Evolutionary conservation across 1,140 invertebrate genomes (phyloP).

Genomic region (Drosophila triauraria): DNA sequence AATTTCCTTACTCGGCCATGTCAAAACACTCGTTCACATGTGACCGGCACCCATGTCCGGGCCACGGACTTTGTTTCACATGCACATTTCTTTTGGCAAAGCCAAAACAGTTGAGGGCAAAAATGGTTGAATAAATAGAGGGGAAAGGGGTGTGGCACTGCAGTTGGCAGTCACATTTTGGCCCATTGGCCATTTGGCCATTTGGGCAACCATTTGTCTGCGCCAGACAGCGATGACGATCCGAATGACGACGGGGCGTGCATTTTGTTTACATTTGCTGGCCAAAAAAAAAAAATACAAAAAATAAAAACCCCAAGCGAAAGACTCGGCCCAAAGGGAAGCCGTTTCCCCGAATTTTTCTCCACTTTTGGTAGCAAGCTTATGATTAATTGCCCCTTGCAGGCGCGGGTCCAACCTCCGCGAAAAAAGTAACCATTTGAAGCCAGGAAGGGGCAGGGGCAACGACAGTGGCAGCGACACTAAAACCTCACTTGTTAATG

Average conservation of each 20-base stretch:
- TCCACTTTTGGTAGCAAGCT: constrained; percentile 50
- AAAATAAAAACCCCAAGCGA: background rate
- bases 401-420: constrained; percentile 58
- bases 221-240: constrained; percentile 65
- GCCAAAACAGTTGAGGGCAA: constrained; percentile 11
- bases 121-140: background rate
- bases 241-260: constrained; percentile 67
- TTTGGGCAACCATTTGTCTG: constrained; percentile 79
- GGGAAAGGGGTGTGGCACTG: constrained; percentile 30
- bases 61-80: constrained; percentile 56
- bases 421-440: constrained; percentile 40
- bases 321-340: constrained; percentile 33
- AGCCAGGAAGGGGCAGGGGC: constrained; percentile 1
- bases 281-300: constrained; percentile 17
- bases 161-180: constrained; percentile 68
- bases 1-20: constrained; percentile 60
- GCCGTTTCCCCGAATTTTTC: constrained; percentile 9
- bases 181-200: constrained; percentile 75
- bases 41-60: constrained; percentile 18
- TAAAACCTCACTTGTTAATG: constrained; percentile 49
- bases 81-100: constrained; percentile 65
- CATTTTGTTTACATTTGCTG: constrained; percentile 76
- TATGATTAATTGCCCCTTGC: constrained; percentile 77
- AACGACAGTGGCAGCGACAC: constrained; percentile 2
- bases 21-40: constrained; percentile 51